A percentile compares a stretch with the other conserved stretches of the same genome.
Conservation (phyloP, 2,797 vertebrate genomes). For the Morelia viridis region DNA sequence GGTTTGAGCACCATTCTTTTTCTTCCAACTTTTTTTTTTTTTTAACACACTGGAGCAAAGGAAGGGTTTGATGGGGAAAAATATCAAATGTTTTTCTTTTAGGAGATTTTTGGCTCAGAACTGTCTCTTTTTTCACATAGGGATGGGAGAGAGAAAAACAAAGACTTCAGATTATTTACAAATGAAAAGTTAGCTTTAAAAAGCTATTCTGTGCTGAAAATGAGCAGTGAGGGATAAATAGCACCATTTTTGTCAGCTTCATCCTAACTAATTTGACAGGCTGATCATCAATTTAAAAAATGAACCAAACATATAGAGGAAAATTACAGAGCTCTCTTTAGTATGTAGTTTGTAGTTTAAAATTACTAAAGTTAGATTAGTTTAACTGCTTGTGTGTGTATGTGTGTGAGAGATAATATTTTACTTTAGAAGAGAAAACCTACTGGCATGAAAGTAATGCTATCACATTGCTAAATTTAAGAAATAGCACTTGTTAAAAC, state of each 20-base stretch:
- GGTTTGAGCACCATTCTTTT: background rate
- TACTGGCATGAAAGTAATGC: background rate
- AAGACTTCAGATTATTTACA: background rate
- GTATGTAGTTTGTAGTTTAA: background rate
- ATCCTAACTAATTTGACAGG: background rate
- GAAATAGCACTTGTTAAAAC: conserved; percentile 18
- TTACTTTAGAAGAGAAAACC: background rate
- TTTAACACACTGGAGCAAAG: background rate
- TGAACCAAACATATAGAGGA: background rate
- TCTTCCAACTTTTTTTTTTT: background rate
- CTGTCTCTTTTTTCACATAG: background rate
- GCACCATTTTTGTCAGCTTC: background rate
- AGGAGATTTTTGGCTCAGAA: background rate
- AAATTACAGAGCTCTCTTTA: background rate
- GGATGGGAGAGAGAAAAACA: background rate
- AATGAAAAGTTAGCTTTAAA: background rate
- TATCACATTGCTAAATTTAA: conserved; percentile 20
- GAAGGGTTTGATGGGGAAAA: background rate
- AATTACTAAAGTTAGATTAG: background rate
- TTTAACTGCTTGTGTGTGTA: background rate
- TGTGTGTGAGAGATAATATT: background rate
- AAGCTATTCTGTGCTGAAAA: background rate
- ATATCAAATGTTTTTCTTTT: background rate
- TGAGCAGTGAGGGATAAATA: background rate
- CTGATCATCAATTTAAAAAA: background rate